Base-by-base conservation (phyloP, 2,888 invertebrate genomes). In the Serrognathus titanus region DNA sequence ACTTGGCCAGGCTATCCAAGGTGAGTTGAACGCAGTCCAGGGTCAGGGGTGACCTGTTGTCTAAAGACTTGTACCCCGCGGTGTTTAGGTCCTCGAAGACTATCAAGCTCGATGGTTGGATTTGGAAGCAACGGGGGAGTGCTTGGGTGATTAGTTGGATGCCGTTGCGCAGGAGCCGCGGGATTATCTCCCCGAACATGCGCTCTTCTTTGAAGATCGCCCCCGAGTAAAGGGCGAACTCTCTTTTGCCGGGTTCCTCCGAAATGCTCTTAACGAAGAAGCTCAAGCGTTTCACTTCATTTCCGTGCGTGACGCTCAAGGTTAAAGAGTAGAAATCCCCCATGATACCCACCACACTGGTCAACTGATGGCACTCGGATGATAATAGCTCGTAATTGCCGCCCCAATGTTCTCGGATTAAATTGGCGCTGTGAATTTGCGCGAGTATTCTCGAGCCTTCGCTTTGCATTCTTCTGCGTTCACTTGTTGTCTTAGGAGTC, bases 241-340 rank as follows among this genome's bases (percentile, higher is more conserved):
- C 78, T 63, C 81, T 81, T 66, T 80, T 80, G 7, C 74, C 69
- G 48, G 83, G 76, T 10, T 78, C 78, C 55, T 74, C 75, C 0
- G 87, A 86, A 51, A 85, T 74, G 5, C 81, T 78, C 71, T 88
- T 88, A 0, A 85, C 74, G 66, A 88, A 88, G 58, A 84, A 82
- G 13, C 69, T 69, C 1, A 76, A 53, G n/a, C 54, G 63, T 4
- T 55, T 52, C 8, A 20, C n/a, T 45, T 45, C 41, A 3, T 48
- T 36, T n/a, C 11, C 46, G 6, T 51, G 24, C 24, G 31, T 7
- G 35, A 59, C 16, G 12, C 46, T 52, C 49, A 59, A 53, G 12
- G 20, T 48, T 16, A 59, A 45, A 8, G 16, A 49, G 16, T 41
- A 24, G 31, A 57, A 54, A 12, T 59, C 59, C 13, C 59, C 59